Evolutionary conservation across 2,888 invertebrate species (phyloP), one percentile per base, ranked within the genome.

Genomic region (Orchestes rusci): DNA sequence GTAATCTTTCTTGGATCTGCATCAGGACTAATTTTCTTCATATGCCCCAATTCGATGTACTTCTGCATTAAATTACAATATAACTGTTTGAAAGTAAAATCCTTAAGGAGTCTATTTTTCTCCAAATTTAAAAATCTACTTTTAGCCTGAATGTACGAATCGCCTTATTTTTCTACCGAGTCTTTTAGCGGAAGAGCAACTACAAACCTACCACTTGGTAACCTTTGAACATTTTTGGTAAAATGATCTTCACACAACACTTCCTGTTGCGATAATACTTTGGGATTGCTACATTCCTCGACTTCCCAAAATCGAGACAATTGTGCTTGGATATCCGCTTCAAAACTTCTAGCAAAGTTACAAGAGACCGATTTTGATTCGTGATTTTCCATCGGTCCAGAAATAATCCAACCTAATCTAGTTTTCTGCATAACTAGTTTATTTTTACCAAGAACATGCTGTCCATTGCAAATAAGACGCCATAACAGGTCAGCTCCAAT

Each of bases 61-160:
- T 54, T 48, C 3, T 27, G 17, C 39, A 55, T 51, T 30, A 53
- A 54, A 4, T 53, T 18, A 16, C 18, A 10, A 42, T 54, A 53
- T 16, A 49, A 30, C 16, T 27, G n/a, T n/a, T n/a, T n/a, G n/a
- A n/a, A n/a, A n/a, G n/a, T n/a, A n/a, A n/a, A n/a, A n/a, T n/a
- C n/a, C n/a, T n/a, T n/a, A n/a, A n/a, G n/a, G n/a, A n/a, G n/a
- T n/a, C n/a, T n/a, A n/a, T n/a, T n/a, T 38, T 37, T 50, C 28
- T 54, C 53, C 13, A 51, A 19, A 23, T 35, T 31, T n/a, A 32
- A n/a, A 43, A 51, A 51, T 31, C 50, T 18, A 23, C 45, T 46
- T 28, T 43, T 28, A 3, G 54, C 53, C 16, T 27, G 36, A 23
- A 35, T 15, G 27, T 27, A 40, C 3, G 53, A 50, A 18, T 45